phyloP scores from a whole-genome alignment of 2,113 vertebrate species.

The Gopherus flavomarginatus region DNA sequence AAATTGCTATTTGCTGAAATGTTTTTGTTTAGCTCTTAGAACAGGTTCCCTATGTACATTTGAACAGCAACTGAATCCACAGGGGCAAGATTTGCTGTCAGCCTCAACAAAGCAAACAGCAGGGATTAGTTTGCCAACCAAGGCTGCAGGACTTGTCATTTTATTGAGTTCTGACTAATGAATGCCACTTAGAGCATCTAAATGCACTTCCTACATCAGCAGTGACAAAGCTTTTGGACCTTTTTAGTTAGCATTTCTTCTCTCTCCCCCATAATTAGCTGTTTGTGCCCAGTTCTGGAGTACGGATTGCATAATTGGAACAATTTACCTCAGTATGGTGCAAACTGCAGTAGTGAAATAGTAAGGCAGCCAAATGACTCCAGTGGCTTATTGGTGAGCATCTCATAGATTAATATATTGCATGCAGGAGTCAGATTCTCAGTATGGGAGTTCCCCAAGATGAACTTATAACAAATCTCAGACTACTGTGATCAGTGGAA shows the following conservation, averaged over 20 bases:
- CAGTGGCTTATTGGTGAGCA: neutral
- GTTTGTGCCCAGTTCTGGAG: fast-evolving
- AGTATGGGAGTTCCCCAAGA: neutral
- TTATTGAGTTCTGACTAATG: neutral
- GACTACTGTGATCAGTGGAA: neutral
- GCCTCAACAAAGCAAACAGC: neutral
- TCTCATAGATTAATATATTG: neutral
- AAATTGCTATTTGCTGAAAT: neutral
- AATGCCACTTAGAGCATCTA: neutral
- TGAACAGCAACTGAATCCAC: neutral
- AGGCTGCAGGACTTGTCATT: neutral
- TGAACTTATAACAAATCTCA: neutral
- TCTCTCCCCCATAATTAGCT: neutral
- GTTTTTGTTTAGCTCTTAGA: neutral
- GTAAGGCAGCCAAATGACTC: neutral
- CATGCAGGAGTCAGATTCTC: neutral
- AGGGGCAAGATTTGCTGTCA: neutral
- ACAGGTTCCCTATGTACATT: neutral
- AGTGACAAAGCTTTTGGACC: neutral
- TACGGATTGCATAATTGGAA: neutral
- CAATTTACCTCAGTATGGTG: neutral
- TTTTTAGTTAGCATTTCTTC: neutral
- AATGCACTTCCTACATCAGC: neutral
- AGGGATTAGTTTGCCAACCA: neutral
- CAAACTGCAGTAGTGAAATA: neutral